Percentiles rank a stretch among this genome's conserved stretches.
phyloP scores from a whole-genome alignment of 2,113 vertebrate species.

The Datnioides undecimradiatus region DNA sequence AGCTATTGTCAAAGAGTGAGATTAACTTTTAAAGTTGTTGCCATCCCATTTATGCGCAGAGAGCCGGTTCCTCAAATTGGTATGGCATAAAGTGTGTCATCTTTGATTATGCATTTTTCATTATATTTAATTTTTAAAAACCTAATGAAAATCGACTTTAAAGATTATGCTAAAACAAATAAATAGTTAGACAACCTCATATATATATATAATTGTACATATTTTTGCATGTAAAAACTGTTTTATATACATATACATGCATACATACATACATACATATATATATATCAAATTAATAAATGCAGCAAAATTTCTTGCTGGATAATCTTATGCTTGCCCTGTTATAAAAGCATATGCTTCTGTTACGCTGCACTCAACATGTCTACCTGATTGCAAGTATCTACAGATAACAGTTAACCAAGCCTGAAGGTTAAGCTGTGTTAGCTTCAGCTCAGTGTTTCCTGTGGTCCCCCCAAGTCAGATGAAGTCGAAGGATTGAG shows the following conservation, averaged over 20 bases:
- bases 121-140: background rate
- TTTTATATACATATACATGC: background rate
- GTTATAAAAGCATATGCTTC: slow-evolving; percentile 19
- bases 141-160: background rate
- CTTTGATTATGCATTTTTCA: background rate
- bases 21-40: slow-evolving; percentile 72
- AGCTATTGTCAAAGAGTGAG: slow-evolving; percentile 79
- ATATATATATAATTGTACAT: background rate
- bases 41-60: slow-evolving; percentile 9
- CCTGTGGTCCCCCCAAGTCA: slow-evolving; percentile 31
- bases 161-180: background rate
- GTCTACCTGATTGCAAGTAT: slow-evolving; percentile 33
- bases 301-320: background rate
- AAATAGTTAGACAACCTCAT: too few relatives aligned
- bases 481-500: slow-evolving; percentile 64
- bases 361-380: slow-evolving; percentile 31
- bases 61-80: background rate
- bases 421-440: slow-evolving; percentile 33
- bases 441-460: slow-evolving; percentile 41
- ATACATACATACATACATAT: background rate
- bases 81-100: background rate
- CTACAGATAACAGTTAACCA: slow-evolving; percentile 4
- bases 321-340: slow-evolving; percentile 6
- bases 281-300: background rate
- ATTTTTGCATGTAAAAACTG: too few relatives aligned